Evolutionary conservation across 2,888 invertebrate species (phyloP), one percentile per base, ranked within the genome.

Genomic region (Slavum lentiscoides): DNA sequence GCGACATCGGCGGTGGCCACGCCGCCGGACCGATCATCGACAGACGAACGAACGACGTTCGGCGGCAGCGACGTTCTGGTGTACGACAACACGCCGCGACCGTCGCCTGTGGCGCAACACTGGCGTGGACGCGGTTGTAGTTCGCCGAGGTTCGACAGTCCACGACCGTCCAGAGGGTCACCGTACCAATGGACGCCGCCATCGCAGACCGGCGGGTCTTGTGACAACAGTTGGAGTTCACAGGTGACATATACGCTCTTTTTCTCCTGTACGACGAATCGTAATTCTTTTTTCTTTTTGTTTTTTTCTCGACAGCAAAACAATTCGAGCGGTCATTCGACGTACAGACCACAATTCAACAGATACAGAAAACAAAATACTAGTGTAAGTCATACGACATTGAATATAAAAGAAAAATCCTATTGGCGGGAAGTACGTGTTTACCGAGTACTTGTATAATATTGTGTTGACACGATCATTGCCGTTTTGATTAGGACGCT

Each of bases 131-230:
- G 62, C 1, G 58, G 43, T 30, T 30, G 9, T n/a, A 43, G 72
- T n/a, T 66, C 64, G 8, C 80, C 80, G 0, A 80, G 64, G n/a
- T 72, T 64, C 15, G 21, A 23, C 23, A 30, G 67, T 17, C 58
- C 80, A 19, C 11, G 64, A 15, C 58, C 30, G 13, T 11, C 23
- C 8, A 64, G 58, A 66, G 72, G 64, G 39, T 66, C 80, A 15
- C 80, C 64, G 2, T 80, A 72, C n/a, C 70, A 58, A 30, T 80
- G 80, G 80, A 72, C 53, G 5, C 23, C 80, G 19, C 64, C 64
- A 8, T 43, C 49, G 3, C 49, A 49, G 13, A 49, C 49, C 13
- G 49, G 13, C 1, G 43, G 43, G 1, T 49, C 3, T 13, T 62
- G n/a, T 19, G 72, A 80, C 19, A 80, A 72, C n/a, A 72, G 80